Base-by-base conservation (phyloP, 2,888 invertebrate genomes). In the Aporophyla nigra region DNA sequence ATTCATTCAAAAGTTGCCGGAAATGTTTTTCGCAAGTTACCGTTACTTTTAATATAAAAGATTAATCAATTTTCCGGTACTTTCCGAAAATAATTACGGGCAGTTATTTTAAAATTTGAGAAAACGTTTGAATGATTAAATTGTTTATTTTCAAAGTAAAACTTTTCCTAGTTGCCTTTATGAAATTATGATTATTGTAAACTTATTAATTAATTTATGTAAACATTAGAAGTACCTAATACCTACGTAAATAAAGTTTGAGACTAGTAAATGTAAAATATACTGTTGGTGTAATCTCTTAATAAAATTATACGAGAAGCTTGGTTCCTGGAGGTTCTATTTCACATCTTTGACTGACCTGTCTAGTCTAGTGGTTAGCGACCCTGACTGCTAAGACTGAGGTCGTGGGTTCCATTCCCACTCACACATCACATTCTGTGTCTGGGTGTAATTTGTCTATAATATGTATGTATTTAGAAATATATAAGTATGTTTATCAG, bases 41-140 rank as follows among this genome's bases (percentile, higher is more conserved):
- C 53, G 58, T 82, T 76, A 71, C 84, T 83, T 84, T 59, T 46
- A 56, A 68, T 74, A 69, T 71, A 53, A 84, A 63, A 70, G 10
- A 70, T 74, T 72, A 59, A 75, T 84, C n/a, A 61, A 62, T 58
- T 76, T 82, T 61, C 51, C 76, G 33, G 40, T 69, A 49, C 27
- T 53, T 49, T 40, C 27, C 3, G 33, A 46, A 66, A 73, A 27
- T 73, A 71, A 83, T 76, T 59, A 70, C 27, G 19, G 19, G 43
- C n/a, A 24, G 54, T 61, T 61, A 46, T 68, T 74, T 61, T 19
- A 51, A 46, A 67, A 49, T 59, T 83, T 14, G 9, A n/a, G 43
- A 27, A 69, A 76, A 61, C 21, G 1, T 68, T 75, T 75, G 1
- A 43, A 43, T 67, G 12, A 58, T 62, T 62, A 49, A 66, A 61